A percentile compares a stretch with the other conserved stretches of the same genome.
Conservation (phyloP, 1,140 invertebrate species). For the Laodelphax striatellus region DNA sequence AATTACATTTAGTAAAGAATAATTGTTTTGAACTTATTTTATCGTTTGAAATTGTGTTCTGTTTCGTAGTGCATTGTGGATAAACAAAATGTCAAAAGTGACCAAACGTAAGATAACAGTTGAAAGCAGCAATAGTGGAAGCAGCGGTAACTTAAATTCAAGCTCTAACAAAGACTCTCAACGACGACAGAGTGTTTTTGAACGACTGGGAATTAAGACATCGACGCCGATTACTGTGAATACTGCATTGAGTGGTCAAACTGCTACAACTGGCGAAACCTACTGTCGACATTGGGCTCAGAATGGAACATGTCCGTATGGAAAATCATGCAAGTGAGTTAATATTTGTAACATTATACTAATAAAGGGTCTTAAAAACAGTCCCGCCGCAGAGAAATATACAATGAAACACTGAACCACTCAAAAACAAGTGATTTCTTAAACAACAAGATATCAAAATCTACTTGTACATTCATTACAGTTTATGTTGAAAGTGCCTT, state of each 20-base stretch:
- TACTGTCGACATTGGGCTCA: conserved; percentile 63
- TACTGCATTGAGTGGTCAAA: conserved; percentile 18
- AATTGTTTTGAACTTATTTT: neutral
- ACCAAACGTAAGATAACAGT: conserved; percentile 20
- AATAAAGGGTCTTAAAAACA: too few relatives aligned
- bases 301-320: conserved; percentile 60
- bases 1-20: too few relatives aligned
- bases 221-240: conserved; percentile 35
- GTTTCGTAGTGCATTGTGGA: conserved; percentile 14
- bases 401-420: too few relatives aligned
- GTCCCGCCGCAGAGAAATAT: too few relatives aligned
- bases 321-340: conserved; percentile 54
- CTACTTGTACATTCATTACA: too few relatives aligned
- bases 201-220: conserved; percentile 58
- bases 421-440: too few relatives aligned
- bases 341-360: neutral
- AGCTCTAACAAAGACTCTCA: conserved; percentile 14
- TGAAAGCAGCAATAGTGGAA: conserved; percentile 16
- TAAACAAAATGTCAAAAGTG: conserved; percentile 22
- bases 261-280: conserved; percentile 31
- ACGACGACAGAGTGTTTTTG: conserved; percentile 57
- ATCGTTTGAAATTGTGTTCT: neutral
- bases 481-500: too few relatives aligned
- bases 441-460: too few relatives aligned
- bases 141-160: conserved; percentile 3